Base-by-base conservation (phyloP, 92 coral and sea anemone genomes). In the Galaxea fascicularis region DNA sequence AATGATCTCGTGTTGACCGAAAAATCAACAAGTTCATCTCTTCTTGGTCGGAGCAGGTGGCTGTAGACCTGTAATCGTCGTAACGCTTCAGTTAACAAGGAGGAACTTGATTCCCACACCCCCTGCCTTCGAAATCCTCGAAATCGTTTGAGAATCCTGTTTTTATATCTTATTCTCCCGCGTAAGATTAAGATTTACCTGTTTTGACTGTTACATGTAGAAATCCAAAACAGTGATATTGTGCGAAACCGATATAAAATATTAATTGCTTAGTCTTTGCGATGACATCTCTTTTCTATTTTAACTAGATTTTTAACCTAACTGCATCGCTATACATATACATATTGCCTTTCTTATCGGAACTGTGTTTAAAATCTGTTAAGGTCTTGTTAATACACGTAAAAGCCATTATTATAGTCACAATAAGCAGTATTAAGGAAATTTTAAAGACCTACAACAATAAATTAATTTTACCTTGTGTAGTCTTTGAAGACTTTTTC, bases 231-330 rank as follows among this genome's bases (percentile, higher is more conserved):
- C 65, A 52, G 66, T 27, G 22, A 8, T 22, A 51, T 44, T 27
- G 46, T 30, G 20, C 28, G 28, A 79, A 65, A 65, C 16, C 13
- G 14, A 16, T 8, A 58, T 82, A 15, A 71, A 82, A 39, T 70
- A 82, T 82, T 82, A 41, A 82, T 82, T 18, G 73, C 14, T 82
- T 70, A 25, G 73, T 65, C 84, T 79, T 66, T 21, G 21, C 20
- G 64, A 52, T 18, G 70, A 65, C 54, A 49, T 24, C 31, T 78
- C 30, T 51, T 12, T 22, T 26, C 30, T 8, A 22, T 28, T 22
- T 21, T 4, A 39, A 4, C 39, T 53, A 8, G 3, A 28, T 41
- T 77, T 39, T 17, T 10, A 29, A 44, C 8, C 29, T 15, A 41
- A 30, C 14, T n/a, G 22, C 65, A 35, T 35, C 41, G 41, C 6